Evolutionary conservation across 2,888 invertebrate genomes (phyloP).

Genomic region (Rhagonycha lutea): DNA sequence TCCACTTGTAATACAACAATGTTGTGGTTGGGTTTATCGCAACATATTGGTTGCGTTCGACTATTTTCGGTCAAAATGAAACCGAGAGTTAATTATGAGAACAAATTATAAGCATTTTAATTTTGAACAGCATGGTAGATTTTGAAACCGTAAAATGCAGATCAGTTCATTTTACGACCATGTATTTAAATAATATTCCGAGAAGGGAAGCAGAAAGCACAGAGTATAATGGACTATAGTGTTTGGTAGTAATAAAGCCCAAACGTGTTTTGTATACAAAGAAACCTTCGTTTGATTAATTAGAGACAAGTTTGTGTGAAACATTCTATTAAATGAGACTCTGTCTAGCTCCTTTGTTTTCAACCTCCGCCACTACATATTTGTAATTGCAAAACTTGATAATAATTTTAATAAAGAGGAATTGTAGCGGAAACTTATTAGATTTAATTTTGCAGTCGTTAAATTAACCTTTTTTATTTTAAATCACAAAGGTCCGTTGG

Average conservation of each 20-base stretch:
- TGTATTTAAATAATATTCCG: slow-evolving; percentile 26
- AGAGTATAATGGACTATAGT: slow-evolving; percentile 22
- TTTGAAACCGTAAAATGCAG: slow-evolving; percentile 24
- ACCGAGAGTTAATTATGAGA: background rate
- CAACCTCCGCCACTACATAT: background rate
- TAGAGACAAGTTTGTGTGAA: slow-evolving; percentile 27
- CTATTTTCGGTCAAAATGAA: background rate
- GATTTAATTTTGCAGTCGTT: background rate
- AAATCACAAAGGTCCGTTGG: background rate
- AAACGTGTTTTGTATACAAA: slow-evolving; percentile 30
- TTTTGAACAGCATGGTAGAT: slow-evolving; percentile 6
- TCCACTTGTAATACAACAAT: background rate
- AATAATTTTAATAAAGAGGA: background rate
- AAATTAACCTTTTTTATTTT: background rate
- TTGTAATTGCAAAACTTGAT: slow-evolving; percentile 4
- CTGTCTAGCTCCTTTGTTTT: slow-evolving; percentile 12
- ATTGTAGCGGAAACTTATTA: background rate
- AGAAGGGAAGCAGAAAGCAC: slow-evolving; percentile 23
- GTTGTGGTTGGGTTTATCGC: background rate
- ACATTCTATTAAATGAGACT: slow-evolving; percentile 18
- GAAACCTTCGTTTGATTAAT: slow-evolving; percentile 27
- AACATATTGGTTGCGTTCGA: background rate
- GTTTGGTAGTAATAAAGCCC: slow-evolving; percentile 27
- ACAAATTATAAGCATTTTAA: slow-evolving; percentile 1
- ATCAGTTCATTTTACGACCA: slow-evolving; percentile 27